phyloP scores from a whole-genome alignment of 2,113 vertebrate species.

The Anhinga rufa region DNA sequence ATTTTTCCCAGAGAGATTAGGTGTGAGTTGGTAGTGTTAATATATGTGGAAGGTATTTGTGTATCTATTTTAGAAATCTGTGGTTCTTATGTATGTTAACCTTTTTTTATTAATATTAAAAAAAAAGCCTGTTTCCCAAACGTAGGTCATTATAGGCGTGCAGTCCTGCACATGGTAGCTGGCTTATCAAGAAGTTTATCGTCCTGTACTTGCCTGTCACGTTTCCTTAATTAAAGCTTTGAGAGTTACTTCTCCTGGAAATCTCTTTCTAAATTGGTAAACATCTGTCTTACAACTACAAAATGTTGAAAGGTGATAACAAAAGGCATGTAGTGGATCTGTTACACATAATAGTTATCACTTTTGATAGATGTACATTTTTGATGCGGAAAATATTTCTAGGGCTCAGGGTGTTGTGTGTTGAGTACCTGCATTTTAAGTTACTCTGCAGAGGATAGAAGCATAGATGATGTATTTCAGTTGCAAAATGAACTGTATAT shows the following conservation, averaged over 20 bases:
- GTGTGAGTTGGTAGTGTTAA: not conserved
- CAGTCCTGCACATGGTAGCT: not conserved
- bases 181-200: conserved; percentile 23
- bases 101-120: not conserved
- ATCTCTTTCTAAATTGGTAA: not conserved
- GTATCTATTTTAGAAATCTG: not conserved
- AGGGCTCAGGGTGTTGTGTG: not conserved
- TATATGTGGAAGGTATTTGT: accelerated
- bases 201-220: not conserved
- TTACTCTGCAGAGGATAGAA: not conserved
- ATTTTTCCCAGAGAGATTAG: not conserved
- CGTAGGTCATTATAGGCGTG: not conserved
- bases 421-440: not conserved
- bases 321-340: not conserved
- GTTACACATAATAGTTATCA: not conserved
- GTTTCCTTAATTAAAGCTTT: not conserved
- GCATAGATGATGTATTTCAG: not conserved
- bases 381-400: not conserved
- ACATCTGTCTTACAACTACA: not conserved
- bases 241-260: not conserved
- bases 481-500: not conserved
- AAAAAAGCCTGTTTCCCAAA: not conserved
- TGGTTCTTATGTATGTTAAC: not conserved
- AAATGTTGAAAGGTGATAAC: not conserved
- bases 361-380: not conserved